Conservation (phyloP, 64 coral and sea anemone species). For the Acropora yongei region DNA sequence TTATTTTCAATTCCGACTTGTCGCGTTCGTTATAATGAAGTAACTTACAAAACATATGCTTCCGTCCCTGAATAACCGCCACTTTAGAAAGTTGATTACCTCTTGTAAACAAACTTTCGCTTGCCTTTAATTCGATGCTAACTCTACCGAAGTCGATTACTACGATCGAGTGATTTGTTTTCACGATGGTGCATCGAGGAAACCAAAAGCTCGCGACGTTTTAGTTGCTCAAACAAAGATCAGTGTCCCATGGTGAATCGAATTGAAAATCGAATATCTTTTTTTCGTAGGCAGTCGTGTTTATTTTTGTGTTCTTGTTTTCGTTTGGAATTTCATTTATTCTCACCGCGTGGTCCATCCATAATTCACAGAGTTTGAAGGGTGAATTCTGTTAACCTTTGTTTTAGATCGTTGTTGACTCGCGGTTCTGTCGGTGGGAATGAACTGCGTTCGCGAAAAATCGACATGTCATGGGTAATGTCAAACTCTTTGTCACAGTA, state of each 20-base stretch:
- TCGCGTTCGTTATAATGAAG: conserved; percentile 92
- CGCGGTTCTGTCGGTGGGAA: background rate
- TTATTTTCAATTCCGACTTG: conserved; percentile 76
- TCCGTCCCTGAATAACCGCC: conserved; percentile 58
- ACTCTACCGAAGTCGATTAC: background rate
- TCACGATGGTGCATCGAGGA: background rate
- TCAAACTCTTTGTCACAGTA: conserved; percentile 14
- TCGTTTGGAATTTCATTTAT: background rate
- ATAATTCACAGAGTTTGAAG: conserved; percentile 22
- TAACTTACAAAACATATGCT: conserved; percentile 91
- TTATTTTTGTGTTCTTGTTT: conserved; percentile 20
- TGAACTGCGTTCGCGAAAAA: background rate
- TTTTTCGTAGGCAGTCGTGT: background rate
- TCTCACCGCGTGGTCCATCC: conserved; percentile 8
- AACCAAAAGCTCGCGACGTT: conserved; percentile 2
- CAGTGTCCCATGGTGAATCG: conserved; percentile 6
- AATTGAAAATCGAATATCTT: conserved; percentile 1
- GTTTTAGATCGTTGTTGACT: background rate
- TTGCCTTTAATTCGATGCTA: conserved; percentile 19
- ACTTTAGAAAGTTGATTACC: conserved; percentile 72
- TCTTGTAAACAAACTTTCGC: conserved; percentile 92
- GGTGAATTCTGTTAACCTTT: background rate
- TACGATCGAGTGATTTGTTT: background rate
- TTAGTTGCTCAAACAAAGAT: conserved; percentile 24
- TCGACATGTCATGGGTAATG: conserved; percentile 5